A percentile compares a stretch with the other conserved stretches of the same genome.
Evolutionary conservation across 2,113 vertebrate species (phyloP).

Genomic region (Elanus axillaris): DNA sequence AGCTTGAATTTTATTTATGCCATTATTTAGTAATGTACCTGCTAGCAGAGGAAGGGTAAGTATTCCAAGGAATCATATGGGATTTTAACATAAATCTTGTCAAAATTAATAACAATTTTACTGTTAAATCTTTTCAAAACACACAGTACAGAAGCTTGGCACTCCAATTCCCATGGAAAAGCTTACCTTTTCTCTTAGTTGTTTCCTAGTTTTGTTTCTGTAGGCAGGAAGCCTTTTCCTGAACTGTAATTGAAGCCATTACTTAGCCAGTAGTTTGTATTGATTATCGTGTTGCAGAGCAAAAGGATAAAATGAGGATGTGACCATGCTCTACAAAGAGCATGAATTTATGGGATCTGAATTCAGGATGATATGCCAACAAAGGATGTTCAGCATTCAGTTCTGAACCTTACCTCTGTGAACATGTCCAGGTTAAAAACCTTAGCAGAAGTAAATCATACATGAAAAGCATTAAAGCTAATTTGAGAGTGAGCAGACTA

Average conservation of each 20-base stretch:
- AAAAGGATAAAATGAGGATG: background rate
- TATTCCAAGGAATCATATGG: background rate
- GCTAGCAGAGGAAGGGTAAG: background rate
- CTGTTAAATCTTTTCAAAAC: background rate
- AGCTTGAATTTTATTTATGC: background rate
- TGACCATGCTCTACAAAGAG: background rate
- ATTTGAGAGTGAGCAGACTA: background rate
- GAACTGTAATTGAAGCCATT: background rate
- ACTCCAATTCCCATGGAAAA: background rate
- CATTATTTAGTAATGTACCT: background rate
- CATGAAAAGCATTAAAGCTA: background rate
- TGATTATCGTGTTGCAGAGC: background rate
- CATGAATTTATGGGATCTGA: background rate
- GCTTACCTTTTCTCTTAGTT: background rate
- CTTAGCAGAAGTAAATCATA: background rate
- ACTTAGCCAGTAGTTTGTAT: background rate
- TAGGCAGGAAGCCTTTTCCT: background rate
- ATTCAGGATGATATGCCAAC: background rate
- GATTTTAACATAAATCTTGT: background rate
- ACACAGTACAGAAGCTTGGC: background rate
- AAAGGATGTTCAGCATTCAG: background rate
- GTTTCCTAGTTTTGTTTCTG: background rate
- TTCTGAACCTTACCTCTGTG: background rate
- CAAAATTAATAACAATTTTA: background rate
- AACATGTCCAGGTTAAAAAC: background rate